These are phyloP conservation scores for Shargacucullia verbasci DNA, from an alignment of 2,888 invertebrate genomes.

Conservation along the genomic window DNA sequence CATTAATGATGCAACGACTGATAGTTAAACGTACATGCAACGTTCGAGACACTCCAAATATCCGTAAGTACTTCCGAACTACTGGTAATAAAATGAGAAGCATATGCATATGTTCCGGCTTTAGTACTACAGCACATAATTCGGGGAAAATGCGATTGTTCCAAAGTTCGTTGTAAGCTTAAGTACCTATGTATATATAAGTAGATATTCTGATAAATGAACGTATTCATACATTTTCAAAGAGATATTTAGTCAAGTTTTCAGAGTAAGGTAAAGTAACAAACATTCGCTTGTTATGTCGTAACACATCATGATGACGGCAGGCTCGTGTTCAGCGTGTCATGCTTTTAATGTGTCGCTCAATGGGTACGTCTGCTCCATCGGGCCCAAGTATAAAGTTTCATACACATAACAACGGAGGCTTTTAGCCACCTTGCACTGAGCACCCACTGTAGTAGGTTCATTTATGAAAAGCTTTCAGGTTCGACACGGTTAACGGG, in stretches of 20 bases:
- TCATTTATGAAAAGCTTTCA: conserved; percentile 87
- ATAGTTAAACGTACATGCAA: conserved; percentile 44
- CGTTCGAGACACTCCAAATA: conserved; percentile 48
- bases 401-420: conserved; percentile 66
- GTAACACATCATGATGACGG: conserved; percentile 34
- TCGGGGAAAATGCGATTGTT: conserved; percentile 30
- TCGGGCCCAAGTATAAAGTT: conserved; percentile 74
- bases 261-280: conserved; percentile 16
- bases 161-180: conserved; percentile 21
- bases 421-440: conserved; percentile 78
- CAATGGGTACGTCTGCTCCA: conserved; percentile 63
- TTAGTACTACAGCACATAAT: conserved; percentile 30
- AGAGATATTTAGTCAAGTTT: conserved; percentile 26
- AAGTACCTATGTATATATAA: conserved; percentile 21
- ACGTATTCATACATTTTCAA: conserved; percentile 23
- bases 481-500: conserved; percentile 78
- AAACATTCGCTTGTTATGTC: conserved; percentile 25
- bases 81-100: conserved; percentile 47
- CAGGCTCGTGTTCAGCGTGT: conserved; percentile 52
- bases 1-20: conserved; percentile 55
- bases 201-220: conserved; percentile 19
- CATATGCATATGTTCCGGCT: conserved; percentile 24
- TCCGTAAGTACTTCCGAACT: conserved; percentile 49
- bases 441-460: conserved; percentile 72
- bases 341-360: conserved; percentile 60